Evolutionary conservation across 2,797 vertebrate genomes (phyloP).

Genomic region (Rallus crepitans): DNA sequence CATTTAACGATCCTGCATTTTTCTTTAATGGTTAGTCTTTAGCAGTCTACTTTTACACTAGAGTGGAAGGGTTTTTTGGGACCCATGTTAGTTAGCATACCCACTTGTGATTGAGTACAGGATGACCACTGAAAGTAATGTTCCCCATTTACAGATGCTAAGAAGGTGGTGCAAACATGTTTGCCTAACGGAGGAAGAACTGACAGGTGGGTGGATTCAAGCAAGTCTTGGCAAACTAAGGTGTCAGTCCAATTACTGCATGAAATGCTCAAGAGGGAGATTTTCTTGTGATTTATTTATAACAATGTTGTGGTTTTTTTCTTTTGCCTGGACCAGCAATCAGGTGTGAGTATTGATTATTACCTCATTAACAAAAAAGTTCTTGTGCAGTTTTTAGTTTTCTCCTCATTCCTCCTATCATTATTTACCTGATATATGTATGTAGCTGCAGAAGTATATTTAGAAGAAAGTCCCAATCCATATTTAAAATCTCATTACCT

Average conservation of each 20-base stretch:
- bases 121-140: not conserved
- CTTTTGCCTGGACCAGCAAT: not conserved
- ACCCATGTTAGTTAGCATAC: not conserved
- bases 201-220: not conserved
- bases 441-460: not conserved
- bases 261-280: not conserved
- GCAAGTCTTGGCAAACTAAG: not conserved
- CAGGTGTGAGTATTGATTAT: not conserved
- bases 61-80: accelerated
- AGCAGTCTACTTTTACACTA: not conserved
- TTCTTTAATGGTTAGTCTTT: not conserved
- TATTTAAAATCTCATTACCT: not conserved
- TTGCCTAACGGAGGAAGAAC: not conserved
- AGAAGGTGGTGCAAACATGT: not conserved
- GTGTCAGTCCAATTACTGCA: accelerated
- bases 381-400: not conserved
- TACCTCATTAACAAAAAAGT: not conserved
- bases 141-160: not conserved
- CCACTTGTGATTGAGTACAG: not conserved
- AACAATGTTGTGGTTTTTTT: accelerated
- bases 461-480: not conserved
- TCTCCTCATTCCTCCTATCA: not conserved
- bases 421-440: not conserved
- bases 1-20: not conserved
- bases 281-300: not conserved